Percentiles rank a stretch among this genome's conserved stretches.
phyloP scores from a whole-genome alignment of 2,797 vertebrate species.

The Rhodeus uyekii region DNA sequence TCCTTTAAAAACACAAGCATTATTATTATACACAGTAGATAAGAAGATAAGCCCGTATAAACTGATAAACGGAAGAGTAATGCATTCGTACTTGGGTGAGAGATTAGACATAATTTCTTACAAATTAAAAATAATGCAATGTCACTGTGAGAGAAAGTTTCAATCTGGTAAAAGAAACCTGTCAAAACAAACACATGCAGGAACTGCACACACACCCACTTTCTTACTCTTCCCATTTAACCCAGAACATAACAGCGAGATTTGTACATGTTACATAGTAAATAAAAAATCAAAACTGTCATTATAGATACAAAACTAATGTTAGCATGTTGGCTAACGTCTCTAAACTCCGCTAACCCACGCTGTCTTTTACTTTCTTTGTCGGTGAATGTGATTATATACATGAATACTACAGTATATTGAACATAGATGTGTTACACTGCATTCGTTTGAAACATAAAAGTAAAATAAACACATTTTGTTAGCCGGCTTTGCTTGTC shows the following conservation, averaged over 20 bases:
- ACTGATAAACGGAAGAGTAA: not conserved
- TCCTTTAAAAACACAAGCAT: not conserved
- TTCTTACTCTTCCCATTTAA: not conserved
- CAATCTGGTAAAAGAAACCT: not conserved
- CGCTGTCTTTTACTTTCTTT: not conserved
- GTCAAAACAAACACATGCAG: conserved; percentile 27
- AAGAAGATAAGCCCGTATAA: not conserved
- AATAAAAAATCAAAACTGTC: no score
- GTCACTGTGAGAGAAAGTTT: conserved; percentile 1
- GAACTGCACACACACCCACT: conserved; percentile 23
- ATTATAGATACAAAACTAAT: not conserved
- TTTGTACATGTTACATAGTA: not conserved
- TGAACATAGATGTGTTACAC: not conserved
- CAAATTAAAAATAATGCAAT: not conserved
- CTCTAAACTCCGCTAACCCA: not conserved
- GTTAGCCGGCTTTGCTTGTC: conserved; percentile 14
- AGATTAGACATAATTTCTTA: not conserved
- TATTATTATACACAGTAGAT: not conserved
- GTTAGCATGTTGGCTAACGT: conserved; percentile 32
- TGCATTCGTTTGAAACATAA: not conserved
- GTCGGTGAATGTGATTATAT: not conserved
- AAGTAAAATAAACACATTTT: not conserved
- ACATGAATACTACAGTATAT: no score
- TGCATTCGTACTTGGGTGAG: not conserved
- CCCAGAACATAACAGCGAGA: not conserved